Percentiles rank a stretch among this genome's conserved stretches.
Conservation (phyloP, 2,888 invertebrate species). For the Toxonevra muliebris region DNA sequence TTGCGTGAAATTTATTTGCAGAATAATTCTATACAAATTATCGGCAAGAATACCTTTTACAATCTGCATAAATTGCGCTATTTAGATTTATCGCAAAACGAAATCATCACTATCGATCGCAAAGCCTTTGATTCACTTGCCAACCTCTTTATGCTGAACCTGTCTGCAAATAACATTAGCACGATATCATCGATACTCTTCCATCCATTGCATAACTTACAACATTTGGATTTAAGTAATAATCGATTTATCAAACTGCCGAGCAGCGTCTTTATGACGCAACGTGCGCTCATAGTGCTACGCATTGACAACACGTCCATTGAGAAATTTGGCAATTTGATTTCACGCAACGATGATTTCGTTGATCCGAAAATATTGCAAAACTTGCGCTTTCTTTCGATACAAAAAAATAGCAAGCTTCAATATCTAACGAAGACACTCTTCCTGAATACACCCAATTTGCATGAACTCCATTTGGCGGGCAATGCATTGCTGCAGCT, state of each 20-base stretch:
- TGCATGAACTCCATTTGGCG: slow-evolving; percentile 75
- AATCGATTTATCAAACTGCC: slow-evolving; percentile 70
- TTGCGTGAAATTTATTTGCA: slow-evolving; percentile 53
- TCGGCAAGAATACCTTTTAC: slow-evolving; percentile 73
- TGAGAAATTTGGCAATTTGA: slow-evolving; percentile 68
- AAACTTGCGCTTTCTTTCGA: slow-evolving; percentile 71
- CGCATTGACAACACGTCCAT: slow-evolving; percentile 75
- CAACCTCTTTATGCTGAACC: slow-evolving; percentile 69
- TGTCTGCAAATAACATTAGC: slow-evolving; percentile 70
- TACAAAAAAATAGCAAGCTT: slow-evolving; percentile 72
- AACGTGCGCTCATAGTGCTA: slow-evolving; percentile 70
- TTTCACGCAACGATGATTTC: slow-evolving; percentile 66
- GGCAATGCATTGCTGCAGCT: slow-evolving; percentile 74
- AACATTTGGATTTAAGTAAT: slow-evolving; percentile 69
- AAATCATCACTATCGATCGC: slow-evolving; percentile 71
- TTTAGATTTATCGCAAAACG: slow-evolving; percentile 72
- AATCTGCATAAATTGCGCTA: slow-evolving; percentile 75
- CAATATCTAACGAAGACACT: slow-evolving; percentile 72
- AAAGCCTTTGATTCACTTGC: slow-evolving; percentile 76
- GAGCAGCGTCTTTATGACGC: slow-evolving; percentile 72
- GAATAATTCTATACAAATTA: slow-evolving; percentile 52
- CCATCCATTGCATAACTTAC: slow-evolving; percentile 66
- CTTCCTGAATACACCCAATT: slow-evolving; percentile 70
- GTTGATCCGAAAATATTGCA: slow-evolving; percentile 65
- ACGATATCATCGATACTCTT: slow-evolving; percentile 65